A percentile compares a stretch with the other conserved stretches of the same genome.
Evolutionary conservation across 2,113 vertebrate species (phyloP).

Genomic region (Corythoichthys haematopterus): DNA sequence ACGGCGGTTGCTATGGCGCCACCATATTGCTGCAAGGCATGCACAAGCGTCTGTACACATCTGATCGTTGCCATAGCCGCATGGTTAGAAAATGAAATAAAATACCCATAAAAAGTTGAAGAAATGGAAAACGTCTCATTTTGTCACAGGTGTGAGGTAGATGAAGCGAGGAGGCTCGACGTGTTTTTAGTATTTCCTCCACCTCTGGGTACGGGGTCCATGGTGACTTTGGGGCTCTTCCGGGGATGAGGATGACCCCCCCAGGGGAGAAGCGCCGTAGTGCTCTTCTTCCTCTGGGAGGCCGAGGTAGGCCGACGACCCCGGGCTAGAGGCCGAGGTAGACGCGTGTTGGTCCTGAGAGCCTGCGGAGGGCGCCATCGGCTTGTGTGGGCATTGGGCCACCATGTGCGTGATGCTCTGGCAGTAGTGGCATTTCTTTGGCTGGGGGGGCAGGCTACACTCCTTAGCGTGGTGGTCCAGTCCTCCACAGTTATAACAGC

Average conservation of each 20-base stretch:
- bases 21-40: conserved; percentile 49
- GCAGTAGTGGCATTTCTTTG: conserved; percentile 98
- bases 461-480: conserved; percentile 98
- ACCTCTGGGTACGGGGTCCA: conserved; percentile 84
- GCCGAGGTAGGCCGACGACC: conserved; percentile 69
- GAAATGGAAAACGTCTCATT: conserved; percentile 56
- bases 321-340: conserved; percentile 65
- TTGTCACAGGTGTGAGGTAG: conserved; percentile 74
- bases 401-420: conserved; percentile 97
- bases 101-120: conserved; percentile 27
- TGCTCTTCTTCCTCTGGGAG: conserved; percentile 71
- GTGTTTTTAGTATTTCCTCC: conserved; percentile 85
- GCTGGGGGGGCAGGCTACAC: conserved; percentile 95
- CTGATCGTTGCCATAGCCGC: conserved; percentile 63
- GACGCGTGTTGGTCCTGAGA: conserved; percentile 85
- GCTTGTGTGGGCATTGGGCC: conserved; percentile 88
- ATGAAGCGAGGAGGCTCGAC: conserved; percentile 42
- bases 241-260: conserved; percentile 78
- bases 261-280: conserved; percentile 78
- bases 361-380: conserved; percentile 71
- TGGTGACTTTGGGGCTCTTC: conserved; percentile 82
- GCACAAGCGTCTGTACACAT: conserved; percentile 53
- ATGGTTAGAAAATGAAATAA: conserved; percentile 36
- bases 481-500: conserved; percentile 98
- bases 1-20: conserved; percentile 60